Evolutionary conservation across 2,797 vertebrate genomes (phyloP).

Genomic region (Anguilla anguilla): DNA sequence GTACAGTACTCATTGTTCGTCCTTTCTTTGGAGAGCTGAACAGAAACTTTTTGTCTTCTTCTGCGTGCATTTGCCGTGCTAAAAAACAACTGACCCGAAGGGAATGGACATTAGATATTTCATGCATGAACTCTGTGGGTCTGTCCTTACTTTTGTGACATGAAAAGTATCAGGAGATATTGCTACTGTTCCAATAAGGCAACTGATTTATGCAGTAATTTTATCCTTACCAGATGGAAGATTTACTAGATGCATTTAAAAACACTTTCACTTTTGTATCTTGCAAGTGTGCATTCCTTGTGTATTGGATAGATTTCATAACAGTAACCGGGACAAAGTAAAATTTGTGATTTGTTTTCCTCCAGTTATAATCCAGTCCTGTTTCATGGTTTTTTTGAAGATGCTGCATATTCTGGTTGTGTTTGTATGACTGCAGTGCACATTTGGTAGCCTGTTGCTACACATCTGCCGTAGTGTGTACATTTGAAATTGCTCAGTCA

Average conservation of each 20-base stretch:
- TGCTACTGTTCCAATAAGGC: neutral
- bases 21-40: neutral
- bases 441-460: neutral
- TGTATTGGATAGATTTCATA: neutral
- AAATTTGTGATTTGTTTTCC: neutral
- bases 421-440: neutral
- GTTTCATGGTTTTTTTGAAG: neutral
- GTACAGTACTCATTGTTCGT: neutral
- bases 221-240: neutral
- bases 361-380: conserved; percentile 1
- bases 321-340: neutral
- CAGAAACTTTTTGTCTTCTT: neutral
- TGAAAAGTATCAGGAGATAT: neutral
- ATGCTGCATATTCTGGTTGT: conserved; percentile 5
- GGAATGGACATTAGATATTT: neutral
- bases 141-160: neutral
- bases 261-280: neutral
- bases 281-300: neutral
- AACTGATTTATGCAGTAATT: neutral
- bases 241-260: neutral
- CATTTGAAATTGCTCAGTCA: neutral
- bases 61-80: neutral
- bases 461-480: neutral
- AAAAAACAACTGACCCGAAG: neutral
- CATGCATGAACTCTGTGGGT: conserved; percentile 10